These are phyloP conservation scores for Anabacerthia variegaticeps DNA, from an alignment of 2,797 vertebrate genomes.

Conservation along the genomic window DNA sequence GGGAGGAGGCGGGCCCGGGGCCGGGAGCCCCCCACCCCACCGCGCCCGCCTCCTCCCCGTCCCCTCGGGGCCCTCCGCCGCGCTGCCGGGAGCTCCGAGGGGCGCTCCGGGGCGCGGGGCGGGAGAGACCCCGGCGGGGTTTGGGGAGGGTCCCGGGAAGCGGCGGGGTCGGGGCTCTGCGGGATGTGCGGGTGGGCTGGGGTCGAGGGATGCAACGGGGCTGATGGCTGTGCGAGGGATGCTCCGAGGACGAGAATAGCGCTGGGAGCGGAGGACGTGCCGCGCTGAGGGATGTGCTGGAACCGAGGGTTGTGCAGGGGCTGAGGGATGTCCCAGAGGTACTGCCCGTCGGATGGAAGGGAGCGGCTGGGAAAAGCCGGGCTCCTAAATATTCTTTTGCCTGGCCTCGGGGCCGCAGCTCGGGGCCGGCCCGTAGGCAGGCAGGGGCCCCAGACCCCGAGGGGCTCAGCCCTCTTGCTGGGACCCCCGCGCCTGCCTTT, in stretches of 20 bases:
- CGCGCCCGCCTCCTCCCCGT: not conserved
- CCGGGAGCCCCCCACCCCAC: too few relatives aligned
- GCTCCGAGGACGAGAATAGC: not conserved
- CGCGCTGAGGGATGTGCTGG: not conserved
- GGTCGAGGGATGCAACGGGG: not conserved
- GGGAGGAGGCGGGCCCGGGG: constrained; percentile 32
- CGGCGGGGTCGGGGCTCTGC: not conserved
- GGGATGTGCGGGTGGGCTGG: not conserved
- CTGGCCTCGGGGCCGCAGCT: not conserved
- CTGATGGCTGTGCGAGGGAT: not conserved
- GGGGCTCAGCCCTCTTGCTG: not conserved
- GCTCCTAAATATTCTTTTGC: not conserved
- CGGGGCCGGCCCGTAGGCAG: not conserved
- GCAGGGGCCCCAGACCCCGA: not conserved
- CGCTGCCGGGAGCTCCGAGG: not conserved
- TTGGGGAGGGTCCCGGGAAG: not conserved
- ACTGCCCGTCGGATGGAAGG: not conserved
- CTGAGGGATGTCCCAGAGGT: not conserved
- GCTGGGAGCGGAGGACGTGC: not conserved
- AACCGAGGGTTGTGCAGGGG: not conserved
- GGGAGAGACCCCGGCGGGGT: not conserved
- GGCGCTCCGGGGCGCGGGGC: not conserved
- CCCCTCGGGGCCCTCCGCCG: not conserved
- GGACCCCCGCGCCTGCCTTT: not conserved
- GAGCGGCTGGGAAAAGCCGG: not conserved